Evolutionary conservation across 2,888 invertebrate species (phyloP).

Genomic region (Cepaea hortensis): DNA sequence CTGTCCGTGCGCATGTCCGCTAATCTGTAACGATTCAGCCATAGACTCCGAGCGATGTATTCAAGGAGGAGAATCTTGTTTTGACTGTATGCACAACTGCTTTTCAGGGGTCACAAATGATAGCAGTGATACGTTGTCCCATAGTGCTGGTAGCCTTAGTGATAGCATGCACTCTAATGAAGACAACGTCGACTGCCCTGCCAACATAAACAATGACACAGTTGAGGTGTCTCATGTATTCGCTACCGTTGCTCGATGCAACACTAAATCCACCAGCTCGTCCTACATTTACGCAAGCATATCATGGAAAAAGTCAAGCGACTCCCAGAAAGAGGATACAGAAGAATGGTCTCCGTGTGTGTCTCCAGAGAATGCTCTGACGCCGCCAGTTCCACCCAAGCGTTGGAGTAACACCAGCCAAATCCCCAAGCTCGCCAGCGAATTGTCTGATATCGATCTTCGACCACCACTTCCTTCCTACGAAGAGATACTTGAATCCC

Average conservation of each 20-base stretch:
- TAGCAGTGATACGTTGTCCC: not conserved
- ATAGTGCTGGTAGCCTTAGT: not conserved
- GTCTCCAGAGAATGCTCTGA: not conserved
- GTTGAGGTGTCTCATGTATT: constrained; percentile 44
- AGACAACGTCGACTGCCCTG: not conserved
- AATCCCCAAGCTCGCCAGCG: not conserved
- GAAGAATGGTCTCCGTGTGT: not conserved
- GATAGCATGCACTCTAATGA: not conserved
- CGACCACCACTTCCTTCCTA: constrained; percentile 42
- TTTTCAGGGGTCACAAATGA: not conserved
- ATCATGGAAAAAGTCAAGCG: constrained; percentile 31
- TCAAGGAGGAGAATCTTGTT: not conserved
- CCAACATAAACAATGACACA: not conserved
- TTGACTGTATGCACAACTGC: not conserved
- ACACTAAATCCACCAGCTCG: not conserved
- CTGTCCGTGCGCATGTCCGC: constrained; percentile 1
- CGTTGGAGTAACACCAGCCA: not conserved
- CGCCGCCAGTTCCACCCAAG: constrained; percentile 19
- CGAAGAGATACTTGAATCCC: constrained; percentile 40
- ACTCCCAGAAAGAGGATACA: not conserved
- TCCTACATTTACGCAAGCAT: constrained; percentile 42
- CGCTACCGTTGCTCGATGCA: constrained; percentile 34
- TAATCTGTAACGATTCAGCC: not conserved
- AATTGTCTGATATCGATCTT: not conserved
- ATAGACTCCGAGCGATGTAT: not conserved